Percentiles rank a stretch among this genome's conserved stretches.
Conservation (phyloP, 2,797 vertebrate species). For the Labeo calbasu region DNA sequence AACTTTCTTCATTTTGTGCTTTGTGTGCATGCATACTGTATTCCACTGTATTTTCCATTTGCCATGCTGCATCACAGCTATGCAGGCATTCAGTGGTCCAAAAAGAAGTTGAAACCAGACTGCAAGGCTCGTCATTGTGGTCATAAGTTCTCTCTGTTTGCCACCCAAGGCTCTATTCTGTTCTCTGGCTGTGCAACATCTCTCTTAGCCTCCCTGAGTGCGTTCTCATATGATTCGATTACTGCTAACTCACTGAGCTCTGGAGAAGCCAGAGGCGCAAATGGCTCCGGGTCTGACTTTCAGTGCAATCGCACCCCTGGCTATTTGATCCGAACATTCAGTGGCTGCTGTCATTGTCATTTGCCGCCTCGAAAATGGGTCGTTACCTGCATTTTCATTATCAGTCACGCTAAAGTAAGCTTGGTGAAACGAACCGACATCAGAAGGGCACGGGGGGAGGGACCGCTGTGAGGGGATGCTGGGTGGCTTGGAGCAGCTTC, state of each 20-base stretch:
- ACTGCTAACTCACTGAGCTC: conserved; percentile 65
- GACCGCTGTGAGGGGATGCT: not conserved
- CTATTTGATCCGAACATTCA: conserved; percentile 56
- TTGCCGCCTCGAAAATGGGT: conserved; percentile 31
- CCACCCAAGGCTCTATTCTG: conserved; percentile 30
- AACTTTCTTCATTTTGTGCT: not conserved
- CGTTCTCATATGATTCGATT: conserved; percentile 68
- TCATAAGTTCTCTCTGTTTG: conserved; percentile 42
- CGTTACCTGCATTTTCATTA: conserved; percentile 47
- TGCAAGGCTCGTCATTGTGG: conserved; percentile 10
- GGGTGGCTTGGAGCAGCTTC: conserved; percentile 20
- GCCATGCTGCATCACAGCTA: conserved; percentile 22
- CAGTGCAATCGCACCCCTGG: conserved; percentile 47
- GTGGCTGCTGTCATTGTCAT: conserved; percentile 52
- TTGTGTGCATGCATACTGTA: not conserved
- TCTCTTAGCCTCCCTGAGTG: conserved; percentile 53
- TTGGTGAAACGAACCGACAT: conserved; percentile 29
- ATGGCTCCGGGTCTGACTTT: conserved; percentile 59
- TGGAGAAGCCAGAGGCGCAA: conserved; percentile 64
- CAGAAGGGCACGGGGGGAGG: not conserved
- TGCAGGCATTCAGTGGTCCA: not conserved
- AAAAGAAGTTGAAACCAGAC: conserved; percentile 37
- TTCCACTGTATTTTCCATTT: conserved; percentile 14
- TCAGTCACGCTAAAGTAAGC: conserved; percentile 43
- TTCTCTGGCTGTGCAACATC: conserved; percentile 46